Percentiles rank a stretch among this genome's conserved stretches.
Evolutionary conservation across 2,888 invertebrate genomes (phyloP).

Genomic region (Nomada ruficornis): DNA sequence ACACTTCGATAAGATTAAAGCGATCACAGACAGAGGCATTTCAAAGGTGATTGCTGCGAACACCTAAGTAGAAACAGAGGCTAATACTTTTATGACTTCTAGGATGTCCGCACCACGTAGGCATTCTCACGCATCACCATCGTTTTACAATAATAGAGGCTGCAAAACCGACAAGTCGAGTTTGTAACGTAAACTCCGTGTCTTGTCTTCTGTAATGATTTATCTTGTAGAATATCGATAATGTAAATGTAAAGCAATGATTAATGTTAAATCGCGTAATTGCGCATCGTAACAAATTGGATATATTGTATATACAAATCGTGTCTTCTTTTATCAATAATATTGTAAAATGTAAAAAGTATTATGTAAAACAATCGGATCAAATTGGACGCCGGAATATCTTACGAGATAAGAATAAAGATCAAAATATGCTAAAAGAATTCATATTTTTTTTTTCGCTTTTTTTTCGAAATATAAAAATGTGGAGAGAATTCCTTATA

Average conservation of each 20-base stretch:
- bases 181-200: slow-evolving; percentile 74
- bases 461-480: slow-evolving; percentile 52
- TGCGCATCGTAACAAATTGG: slow-evolving; percentile 56
- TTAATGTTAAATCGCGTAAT: slow-evolving; percentile 56
- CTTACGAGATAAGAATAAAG: slow-evolving; percentile 42
- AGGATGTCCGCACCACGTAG: slow-evolving; percentile 69
- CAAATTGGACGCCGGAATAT: slow-evolving; percentile 55
- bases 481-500: slow-evolving; percentile 53
- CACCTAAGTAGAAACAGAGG: slow-evolving; percentile 68
- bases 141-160: slow-evolving; percentile 68
- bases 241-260: slow-evolving; percentile 53
- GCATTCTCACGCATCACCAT: slow-evolving; percentile 71
- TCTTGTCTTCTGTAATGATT: slow-evolving; percentile 59
- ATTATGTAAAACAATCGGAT: slow-evolving; percentile 50
- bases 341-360: slow-evolving; percentile 62
- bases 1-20: slow-evolving; percentile 79
- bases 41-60: slow-evolving; percentile 72
- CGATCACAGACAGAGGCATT: slow-evolving; percentile 81
- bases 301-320: slow-evolving; percentile 48
- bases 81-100: slow-evolving; percentile 72
- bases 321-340: slow-evolving; percentile 41
- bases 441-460: slow-evolving; percentile 6
- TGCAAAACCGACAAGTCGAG: slow-evolving; percentile 72
- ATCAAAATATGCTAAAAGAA: slow-evolving; percentile 45
- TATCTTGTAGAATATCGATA: slow-evolving; percentile 58